Base-by-base conservation (phyloP, 2,888 invertebrate genomes). In the Hoplodrina ambigua region DNA sequence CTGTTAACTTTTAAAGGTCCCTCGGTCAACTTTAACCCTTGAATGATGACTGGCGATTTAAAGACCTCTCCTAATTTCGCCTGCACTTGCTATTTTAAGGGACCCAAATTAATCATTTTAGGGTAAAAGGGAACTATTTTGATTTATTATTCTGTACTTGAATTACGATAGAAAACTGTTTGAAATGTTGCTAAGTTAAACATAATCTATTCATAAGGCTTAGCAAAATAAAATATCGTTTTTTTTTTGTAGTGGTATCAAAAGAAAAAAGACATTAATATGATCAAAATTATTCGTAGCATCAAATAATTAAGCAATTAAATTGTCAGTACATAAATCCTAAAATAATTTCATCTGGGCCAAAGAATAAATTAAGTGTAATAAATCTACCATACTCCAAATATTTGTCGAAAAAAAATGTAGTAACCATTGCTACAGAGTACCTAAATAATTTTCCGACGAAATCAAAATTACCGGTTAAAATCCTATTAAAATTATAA, bases 41-140 rank as follows among this genome's bases (percentile, higher is more conserved):
- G 78, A 84, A 78, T 76, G 86, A 90, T 90, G 90, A 90, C 89
- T 87, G 75, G 90, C 85, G 72, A 84, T 87, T 87, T 86, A 78
- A 78, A 77, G 63, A 78, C 86, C 85, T 85, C 83, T 85, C 80
- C 65, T 70, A 85, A 87, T 83, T 86, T 86, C 56, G 82, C 85
- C 80, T 88, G 88, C 88, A 84, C 79, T 86, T 88, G 86, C 84
- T 88, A 88, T 88, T 90, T 90, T 86, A 77, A 86, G 87, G 87
- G 82, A 68, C 72, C 77, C 80, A 86, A 87, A 90, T 90, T 89
- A 90, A 90, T 90, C 84, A 85, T 86, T 87, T 83, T 80, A 74
- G 80, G 82, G 83, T 76, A 65, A 71, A 69, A 65, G 65, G 72
- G 67, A 69, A 87, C 87, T 84, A 84, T 86, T 85, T 70, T 84